Conservation (phyloP, 2,113 vertebrate species). For the Brienomyrus longianalis region DNA sequence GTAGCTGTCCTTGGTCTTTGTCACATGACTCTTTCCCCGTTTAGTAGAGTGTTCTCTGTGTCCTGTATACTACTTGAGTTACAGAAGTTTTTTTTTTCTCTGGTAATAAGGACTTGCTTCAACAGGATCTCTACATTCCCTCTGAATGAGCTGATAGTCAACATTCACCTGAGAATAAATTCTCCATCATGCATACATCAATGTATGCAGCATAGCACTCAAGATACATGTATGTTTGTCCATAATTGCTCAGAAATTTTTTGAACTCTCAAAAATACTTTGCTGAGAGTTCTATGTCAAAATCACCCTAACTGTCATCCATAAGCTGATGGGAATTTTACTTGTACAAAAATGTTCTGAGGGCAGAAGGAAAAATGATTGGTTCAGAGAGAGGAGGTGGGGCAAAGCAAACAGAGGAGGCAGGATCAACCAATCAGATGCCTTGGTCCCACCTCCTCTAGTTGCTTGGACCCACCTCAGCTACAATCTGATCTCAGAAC, state of each 20-base stretch:
- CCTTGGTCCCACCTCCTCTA: too few species aligned
- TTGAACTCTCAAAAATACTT: too few species aligned
- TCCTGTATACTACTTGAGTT: neutral
- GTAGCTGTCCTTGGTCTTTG: neutral
- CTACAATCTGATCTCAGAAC: too few species aligned
- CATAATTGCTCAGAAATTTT: neutral
- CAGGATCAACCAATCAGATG: too few species aligned
- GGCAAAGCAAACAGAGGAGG: too few species aligned
- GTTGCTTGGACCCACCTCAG: too few species aligned
- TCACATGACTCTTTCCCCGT: neutral
- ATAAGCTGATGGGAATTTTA: too few species aligned
- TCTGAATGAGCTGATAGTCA: neutral
- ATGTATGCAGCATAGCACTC: neutral
- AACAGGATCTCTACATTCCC: neutral
- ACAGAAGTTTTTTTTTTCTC: neutral
- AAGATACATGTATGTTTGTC: neutral
- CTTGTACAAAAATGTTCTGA: too few species aligned
- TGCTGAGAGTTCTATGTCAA: neutral
- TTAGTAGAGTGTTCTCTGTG: neutral
- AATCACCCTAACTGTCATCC: neutral
- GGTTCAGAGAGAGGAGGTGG: too few species aligned
- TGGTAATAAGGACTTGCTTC: neutral
- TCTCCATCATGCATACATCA: neutral
- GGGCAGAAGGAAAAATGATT: too few species aligned
- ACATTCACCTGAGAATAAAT: neutral